A percentile compares a stretch with the other conserved stretches of the same genome.
phyloP scores from a whole-genome alignment of 2,888 invertebrate genomes.

The Lycocerus yunnanus region DNA sequence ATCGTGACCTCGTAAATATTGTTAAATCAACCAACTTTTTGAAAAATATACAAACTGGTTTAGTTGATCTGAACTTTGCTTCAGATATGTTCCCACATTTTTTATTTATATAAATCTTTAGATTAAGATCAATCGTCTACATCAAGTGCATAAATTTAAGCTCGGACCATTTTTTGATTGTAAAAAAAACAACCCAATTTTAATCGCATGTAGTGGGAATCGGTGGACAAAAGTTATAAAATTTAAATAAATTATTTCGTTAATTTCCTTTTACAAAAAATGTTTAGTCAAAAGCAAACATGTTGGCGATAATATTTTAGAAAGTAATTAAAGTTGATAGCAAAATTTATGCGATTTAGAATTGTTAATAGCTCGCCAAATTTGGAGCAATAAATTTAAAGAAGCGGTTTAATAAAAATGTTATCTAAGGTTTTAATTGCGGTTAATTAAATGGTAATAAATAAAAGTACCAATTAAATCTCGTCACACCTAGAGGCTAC shows the following conservation, averaged over 20 bases:
- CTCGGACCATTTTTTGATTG: constrained; percentile 4
- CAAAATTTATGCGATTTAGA: not conserved
- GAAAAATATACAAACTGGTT: constrained; percentile 24
- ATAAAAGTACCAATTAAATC: not conserved
- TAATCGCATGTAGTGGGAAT: not conserved
- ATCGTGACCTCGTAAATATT: constrained; percentile 25
- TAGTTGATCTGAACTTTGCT: constrained; percentile 24
- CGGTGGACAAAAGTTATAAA: not conserved
- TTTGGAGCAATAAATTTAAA: not conserved
- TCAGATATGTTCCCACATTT: constrained; percentile 27
- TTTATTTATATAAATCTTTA: constrained; percentile 16
- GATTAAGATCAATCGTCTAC: constrained; percentile 22
- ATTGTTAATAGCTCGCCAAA: not conserved
- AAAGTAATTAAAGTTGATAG: not conserved
- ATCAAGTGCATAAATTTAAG: constrained; percentile 23
- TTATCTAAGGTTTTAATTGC: not conserved
- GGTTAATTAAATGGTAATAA: not conserved
- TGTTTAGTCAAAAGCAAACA: not conserved
- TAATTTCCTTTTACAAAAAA: not conserved
- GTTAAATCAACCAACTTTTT: constrained; percentile 13
- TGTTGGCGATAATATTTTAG: not conserved
- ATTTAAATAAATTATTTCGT: not conserved
- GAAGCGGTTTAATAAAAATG: not conserved
- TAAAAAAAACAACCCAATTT: not conserved
- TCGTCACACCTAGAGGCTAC: not conserved